Base-by-base conservation (phyloP, 2,113 vertebrate species). In the Typhlomys cinereus region DNA sequence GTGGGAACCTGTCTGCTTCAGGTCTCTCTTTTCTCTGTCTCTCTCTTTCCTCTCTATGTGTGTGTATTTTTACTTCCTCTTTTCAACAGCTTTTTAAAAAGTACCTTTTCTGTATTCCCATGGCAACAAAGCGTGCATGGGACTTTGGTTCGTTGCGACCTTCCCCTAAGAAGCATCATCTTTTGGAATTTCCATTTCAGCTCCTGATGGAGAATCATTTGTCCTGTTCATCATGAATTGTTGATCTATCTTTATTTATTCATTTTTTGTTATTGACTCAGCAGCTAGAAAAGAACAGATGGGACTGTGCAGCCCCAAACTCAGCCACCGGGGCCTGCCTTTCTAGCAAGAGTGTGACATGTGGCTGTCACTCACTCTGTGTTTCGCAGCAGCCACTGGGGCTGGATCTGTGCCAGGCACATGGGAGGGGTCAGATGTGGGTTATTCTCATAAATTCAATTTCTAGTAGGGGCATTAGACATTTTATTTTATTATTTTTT, bases 351-450 rank as follows among this genome's bases (percentile, higher is more conserved):
- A 21, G 9, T 39, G 59, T 69, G 71, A 20, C 29, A 0, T 31
- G 50, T 25, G 36, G 11, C 23, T 70, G 48, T 46, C 0, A 0
- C 39, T n/a, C 0, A 0, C 29, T 31, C 15, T 39, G 6, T 18
- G 11, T n/a, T 20, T 62, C 3, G 27, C 44, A 76, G 18, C 18
- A 50, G n/a, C 50, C 31, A 0, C 20, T 5, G 29, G 61, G 39
- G 15, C 10, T 75, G 34, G 69, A 66, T 41, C 67, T 29, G 25
- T 29, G 14, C 79, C 34, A 11, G 62, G 34, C 23, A 3, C 1
- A 57, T 23, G 41, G 36, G 1, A 1, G 4, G 23, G 50, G 9
- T 48, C 57, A 44, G 23, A 44, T 12, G 12, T 66, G 48, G 15
- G 5, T 34, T 85, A 29, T 1, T 39, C 25, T 81, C 36, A n/a